Percentiles rank a stretch among this genome's conserved stretches.
These are phyloP conservation scores for Drosophila bifasciata DNA, from an alignment of 1,140 invertebrate genomes.

Conservation along the genomic window DNA sequence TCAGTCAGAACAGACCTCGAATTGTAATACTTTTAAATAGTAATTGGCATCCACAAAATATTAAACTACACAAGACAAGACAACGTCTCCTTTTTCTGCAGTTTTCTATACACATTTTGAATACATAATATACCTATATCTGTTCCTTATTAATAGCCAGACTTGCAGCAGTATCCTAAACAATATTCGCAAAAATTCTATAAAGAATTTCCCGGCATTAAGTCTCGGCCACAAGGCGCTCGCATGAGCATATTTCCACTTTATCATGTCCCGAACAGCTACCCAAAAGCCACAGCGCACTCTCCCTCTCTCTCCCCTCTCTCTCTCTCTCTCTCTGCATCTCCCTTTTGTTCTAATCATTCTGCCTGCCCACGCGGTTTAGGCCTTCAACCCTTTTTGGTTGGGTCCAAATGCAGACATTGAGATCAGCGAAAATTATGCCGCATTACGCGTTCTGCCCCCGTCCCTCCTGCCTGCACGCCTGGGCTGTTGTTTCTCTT, in stretches of 20 bases:
- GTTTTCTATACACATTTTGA: too few relatives aligned
- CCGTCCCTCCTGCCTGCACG: neutral
- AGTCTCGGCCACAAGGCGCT: constrained; percentile 1
- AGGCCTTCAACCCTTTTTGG: constrained; percentile 61
- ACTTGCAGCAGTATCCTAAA: too few relatives aligned
- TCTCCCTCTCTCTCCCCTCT: neutral
- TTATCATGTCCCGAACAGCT: constrained; percentile 24
- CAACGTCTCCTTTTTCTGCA: too few relatives aligned
- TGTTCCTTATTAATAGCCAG: too few relatives aligned
- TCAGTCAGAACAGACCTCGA: too few relatives aligned
- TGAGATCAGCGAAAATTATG: constrained; percentile 62
- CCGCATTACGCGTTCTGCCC: constrained; percentile 59
- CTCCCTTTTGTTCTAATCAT: constrained; percentile 53
- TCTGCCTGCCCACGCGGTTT: constrained; percentile 35
- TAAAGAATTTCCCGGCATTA: constrained; percentile 12
- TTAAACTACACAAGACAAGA: too few relatives aligned
- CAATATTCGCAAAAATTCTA: constrained; percentile 21
- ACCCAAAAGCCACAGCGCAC: neutral
- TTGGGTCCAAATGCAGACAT: constrained; percentile 61
- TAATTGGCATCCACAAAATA: too few relatives aligned
- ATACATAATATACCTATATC: too few relatives aligned
- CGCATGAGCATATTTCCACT: constrained; percentile 21
- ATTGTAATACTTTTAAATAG: too few relatives aligned
- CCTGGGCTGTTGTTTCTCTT: constrained; percentile 10
- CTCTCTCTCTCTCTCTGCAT: neutral